phyloP scores from a whole-genome alignment of 2,113 vertebrate species.

The Cnemophilus loriae region DNA sequence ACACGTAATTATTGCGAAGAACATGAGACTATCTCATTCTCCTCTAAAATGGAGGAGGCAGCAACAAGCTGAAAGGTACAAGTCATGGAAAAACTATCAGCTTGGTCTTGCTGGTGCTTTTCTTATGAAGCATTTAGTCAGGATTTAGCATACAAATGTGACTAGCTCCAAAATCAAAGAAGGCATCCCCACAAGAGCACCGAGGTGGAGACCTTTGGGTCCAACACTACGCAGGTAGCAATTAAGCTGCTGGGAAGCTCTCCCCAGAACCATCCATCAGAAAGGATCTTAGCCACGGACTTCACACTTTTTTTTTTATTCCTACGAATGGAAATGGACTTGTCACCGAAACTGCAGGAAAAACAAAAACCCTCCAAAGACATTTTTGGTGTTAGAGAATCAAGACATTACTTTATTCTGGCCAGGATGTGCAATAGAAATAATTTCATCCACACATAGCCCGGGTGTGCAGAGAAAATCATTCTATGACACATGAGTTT shows the following conservation, averaged over 20 bases:
- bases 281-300: background rate
- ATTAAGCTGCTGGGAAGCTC: background rate
- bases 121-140: background rate
- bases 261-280: background rate
- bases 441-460: too few species aligned
- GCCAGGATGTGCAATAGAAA: too few species aligned
- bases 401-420: too few species aligned
- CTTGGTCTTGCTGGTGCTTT: background rate
- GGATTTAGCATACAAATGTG: background rate
- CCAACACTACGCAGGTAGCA: fast-evolving
- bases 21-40: background rate
- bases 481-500: too few species aligned
- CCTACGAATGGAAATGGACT: background rate
- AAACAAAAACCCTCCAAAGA: too few species aligned
- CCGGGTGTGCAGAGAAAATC: too few species aligned
- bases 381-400: too few species aligned
- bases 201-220: background rate
- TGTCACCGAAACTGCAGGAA: too few species aligned
- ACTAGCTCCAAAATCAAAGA: background rate
- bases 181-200: background rate
- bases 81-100: background rate
- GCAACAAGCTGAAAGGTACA: background rate
- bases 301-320: background rate
- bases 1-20: background rate
- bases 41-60: background rate